Conservation (phyloP, 2,113 vertebrate species). For the Melierax canorus region DNA sequence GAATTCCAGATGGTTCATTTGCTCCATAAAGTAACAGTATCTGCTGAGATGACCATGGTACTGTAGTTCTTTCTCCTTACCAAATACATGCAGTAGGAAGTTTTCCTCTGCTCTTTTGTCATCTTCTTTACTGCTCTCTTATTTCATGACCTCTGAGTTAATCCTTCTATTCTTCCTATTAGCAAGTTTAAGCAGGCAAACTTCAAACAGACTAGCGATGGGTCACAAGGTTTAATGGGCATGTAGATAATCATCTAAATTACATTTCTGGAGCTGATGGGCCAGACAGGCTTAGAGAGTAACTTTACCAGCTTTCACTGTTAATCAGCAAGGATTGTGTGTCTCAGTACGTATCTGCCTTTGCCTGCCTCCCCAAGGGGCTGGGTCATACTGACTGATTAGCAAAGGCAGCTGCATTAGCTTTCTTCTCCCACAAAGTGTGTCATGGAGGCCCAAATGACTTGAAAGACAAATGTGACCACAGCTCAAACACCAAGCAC, state of each 20-base stretch:
- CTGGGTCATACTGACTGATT: constrained; percentile 71
- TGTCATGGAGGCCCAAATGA: constrained; percentile 57
- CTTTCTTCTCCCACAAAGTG: constrained; percentile 70
- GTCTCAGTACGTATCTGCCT: constrained; percentile 52
- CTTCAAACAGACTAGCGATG: constrained; percentile 79
- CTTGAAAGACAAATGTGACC: constrained; percentile 76
- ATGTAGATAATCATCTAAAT: constrained; percentile 84
- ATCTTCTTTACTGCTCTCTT: constrained; percentile 63
- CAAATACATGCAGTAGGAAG: constrained; percentile 27
- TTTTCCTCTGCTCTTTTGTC: constrained; percentile 41
- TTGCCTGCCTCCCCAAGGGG: constrained; percentile 53
- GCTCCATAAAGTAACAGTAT: constrained; percentile 6
- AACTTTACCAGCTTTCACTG: constrained; percentile 70
- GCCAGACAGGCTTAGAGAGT: constrained; percentile 74
- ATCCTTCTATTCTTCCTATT: constrained; percentile 80
- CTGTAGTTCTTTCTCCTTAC: not conserved
- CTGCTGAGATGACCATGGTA: not conserved
- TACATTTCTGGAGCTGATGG: constrained; percentile 80
- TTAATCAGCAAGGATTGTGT: constrained; percentile 71
- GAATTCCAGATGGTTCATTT: constrained; percentile 10
- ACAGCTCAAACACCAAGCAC: constrained; percentile 64
- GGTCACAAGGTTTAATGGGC: constrained; percentile 81
- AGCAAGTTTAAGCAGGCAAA: constrained; percentile 78
- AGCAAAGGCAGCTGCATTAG: constrained; percentile 77
- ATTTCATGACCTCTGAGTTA: constrained; percentile 77